Percentiles rank a stretch among this genome's conserved stretches.
Evolutionary conservation across 2,113 vertebrate species (phyloP).

Genomic region (Calonectris borealis): DNA sequence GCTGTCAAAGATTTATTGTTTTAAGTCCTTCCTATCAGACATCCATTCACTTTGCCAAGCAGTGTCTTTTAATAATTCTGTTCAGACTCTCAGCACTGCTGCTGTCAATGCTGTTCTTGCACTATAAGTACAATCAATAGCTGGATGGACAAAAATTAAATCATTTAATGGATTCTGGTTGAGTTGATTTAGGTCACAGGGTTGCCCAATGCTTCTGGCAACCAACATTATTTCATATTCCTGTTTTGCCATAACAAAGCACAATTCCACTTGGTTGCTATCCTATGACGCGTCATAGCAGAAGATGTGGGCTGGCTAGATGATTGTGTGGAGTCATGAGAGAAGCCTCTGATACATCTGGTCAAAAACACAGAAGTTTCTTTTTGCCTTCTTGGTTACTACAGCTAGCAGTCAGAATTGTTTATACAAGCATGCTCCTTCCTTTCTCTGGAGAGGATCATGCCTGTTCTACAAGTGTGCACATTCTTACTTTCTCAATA

Average conservation of each 20-base stretch:
- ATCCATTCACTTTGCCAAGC: slow-evolving; percentile 50
- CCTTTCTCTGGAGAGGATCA: not conserved
- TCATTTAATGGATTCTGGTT: slow-evolving; percentile 74
- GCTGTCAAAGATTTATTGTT: slow-evolving; percentile 70
- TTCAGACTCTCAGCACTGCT: slow-evolving; percentile 26
- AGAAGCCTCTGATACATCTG: not conserved
- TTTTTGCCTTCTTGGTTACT: not conserved
- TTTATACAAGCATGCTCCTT: not conserved
- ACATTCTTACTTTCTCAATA: not conserved
- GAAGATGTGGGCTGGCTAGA: not conserved
- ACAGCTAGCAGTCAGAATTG: not conserved
- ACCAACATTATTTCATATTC: slow-evolving; percentile 59
- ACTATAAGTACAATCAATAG: slow-evolving; percentile 71
- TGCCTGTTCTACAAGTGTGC: not conserved
- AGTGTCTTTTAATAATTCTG: slow-evolving; percentile 64
- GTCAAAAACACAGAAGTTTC: not conserved
- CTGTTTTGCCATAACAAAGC: slow-evolving; percentile 43
- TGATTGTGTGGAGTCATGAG: not conserved
- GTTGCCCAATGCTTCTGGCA: slow-evolving; percentile 48
- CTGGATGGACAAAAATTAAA: slow-evolving; percentile 74
- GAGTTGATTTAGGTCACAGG: slow-evolving; percentile 71
- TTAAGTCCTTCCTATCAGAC: slow-evolving; percentile 57
- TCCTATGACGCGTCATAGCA: not conserved
- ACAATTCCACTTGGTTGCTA: slow-evolving; percentile 28
- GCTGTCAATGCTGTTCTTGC: slow-evolving; percentile 35